Evolutionary conservation across 2,113 vertebrate species (phyloP).

Genomic region (Cepphus grylle): DNA sequence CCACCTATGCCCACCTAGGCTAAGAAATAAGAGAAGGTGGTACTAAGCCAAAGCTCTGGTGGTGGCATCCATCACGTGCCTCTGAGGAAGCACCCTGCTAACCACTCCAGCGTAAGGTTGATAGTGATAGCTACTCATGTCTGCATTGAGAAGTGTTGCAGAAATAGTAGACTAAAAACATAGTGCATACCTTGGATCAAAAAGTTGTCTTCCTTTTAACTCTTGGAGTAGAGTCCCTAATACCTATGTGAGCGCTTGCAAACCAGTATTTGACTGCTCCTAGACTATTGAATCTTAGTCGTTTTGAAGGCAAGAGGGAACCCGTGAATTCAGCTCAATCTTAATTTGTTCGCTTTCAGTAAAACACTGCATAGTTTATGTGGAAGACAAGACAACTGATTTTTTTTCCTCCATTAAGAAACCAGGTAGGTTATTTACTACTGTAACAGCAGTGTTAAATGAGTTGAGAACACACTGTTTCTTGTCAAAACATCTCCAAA

Average conservation of each 20-base stretch:
- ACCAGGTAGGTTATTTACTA: neutral
- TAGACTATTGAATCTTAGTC: neutral
- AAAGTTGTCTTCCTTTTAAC: neutral
- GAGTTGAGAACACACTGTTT: neutral
- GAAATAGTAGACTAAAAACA: neutral
- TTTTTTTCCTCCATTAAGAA: neutral
- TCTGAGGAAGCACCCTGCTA: neutral
- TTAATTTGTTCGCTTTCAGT: neutral
- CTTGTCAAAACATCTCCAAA: neutral
- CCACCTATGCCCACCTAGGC: neutral
- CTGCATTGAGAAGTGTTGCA: neutral
- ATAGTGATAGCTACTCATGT: neutral
- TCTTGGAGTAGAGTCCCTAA: neutral
- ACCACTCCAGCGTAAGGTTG: neutral
- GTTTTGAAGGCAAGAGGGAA: neutral
- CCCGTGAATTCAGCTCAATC: neutral
- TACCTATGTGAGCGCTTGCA: neutral
- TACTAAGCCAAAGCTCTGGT: neutral
- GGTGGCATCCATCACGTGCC: neutral
- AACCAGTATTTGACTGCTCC: neutral
- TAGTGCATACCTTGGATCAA: neutral
- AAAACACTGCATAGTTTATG: neutral
- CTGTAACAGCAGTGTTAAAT: neutral
- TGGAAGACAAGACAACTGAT: neutral
- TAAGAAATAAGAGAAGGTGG: neutral